Percentiles rank a stretch among this genome's conserved stretches.
Evolutionary conservation across 53 echinoderm and acorn worm genomes (phyloP).

Genomic region (Holothuria leucospilota): DNA sequence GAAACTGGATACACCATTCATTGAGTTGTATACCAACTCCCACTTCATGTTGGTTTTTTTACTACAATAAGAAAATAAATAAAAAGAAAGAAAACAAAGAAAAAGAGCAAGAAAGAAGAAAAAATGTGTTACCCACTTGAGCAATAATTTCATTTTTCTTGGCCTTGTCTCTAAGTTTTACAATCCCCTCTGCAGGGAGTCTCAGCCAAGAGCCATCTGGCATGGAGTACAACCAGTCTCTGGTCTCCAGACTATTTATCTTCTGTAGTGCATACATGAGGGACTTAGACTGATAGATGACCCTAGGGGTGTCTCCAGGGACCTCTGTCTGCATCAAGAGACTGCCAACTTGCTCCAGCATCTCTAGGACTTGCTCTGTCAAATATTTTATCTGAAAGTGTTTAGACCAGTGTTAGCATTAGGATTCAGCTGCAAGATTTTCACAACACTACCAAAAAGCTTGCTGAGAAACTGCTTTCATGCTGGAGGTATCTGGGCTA

Average conservation of each 20-base stretch:
- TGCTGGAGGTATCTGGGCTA: too few relatives aligned
- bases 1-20: too few relatives aligned
- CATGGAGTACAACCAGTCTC: conserved; percentile 53
- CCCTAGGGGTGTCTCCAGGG: conserved; percentile 62
- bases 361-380: conserved; percentile 69
- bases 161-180: conserved; percentile 43
- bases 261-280: conserved; percentile 63
- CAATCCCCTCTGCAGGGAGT: conserved; percentile 61
- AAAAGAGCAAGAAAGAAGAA: too few relatives aligned
- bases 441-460: too few relatives aligned
- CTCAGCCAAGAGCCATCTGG: conserved; percentile 79
- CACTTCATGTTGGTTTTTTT: too few relatives aligned
- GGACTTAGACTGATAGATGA: conserved; percentile 57
- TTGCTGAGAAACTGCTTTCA: too few relatives aligned
- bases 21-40: too few relatives aligned
- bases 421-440: too few relatives aligned
- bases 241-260: conserved; percentile 42
- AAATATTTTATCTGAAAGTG: conserved; percentile 63
- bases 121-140: conserved; percentile 55
- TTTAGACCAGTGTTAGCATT: too few relatives aligned
- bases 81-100: too few relatives aligned
- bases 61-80: too few relatives aligned
- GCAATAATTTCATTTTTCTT: conserved; percentile 53
- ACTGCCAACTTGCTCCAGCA: conserved; percentile 62
- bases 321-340: conserved; percentile 63